Conservation (phyloP, 1,140 invertebrate genomes). For the Zaprionus lachaisei region DNA sequence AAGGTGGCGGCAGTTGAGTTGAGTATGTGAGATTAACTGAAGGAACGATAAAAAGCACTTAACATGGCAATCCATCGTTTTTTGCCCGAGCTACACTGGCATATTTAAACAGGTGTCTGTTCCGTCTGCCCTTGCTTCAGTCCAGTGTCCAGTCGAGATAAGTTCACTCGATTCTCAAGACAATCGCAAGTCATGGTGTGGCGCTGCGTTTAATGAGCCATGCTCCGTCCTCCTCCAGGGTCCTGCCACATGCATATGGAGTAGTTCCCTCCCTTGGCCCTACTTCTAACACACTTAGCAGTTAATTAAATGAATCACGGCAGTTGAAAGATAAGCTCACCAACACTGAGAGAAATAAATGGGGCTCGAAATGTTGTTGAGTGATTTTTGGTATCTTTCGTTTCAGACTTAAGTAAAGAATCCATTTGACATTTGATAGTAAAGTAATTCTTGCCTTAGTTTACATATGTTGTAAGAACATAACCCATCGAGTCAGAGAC, state of each 20-base stretch:
- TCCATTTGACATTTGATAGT: too few species aligned
- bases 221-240: neutral
- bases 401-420: too few species aligned
- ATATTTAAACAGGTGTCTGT: slow-evolving; percentile 61
- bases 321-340: slow-evolving; percentile 34
- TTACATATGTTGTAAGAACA: too few species aligned
- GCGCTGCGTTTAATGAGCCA: slow-evolving; percentile 68
- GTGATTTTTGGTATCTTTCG: neutral
- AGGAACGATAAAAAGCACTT: slow-evolving; percentile 79
- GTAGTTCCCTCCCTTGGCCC: neutral
- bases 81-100: slow-evolving; percentile 45
- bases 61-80: slow-evolving; percentile 80
- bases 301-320: slow-evolving; percentile 75
- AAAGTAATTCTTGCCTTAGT: too few species aligned
- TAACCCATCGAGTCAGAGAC: too few species aligned
- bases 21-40: slow-evolving; percentile 76
- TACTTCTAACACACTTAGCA: slow-evolving; percentile 38
- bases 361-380: neutral
- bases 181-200: slow-evolving; percentile 36
- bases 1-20: slow-evolving; percentile 10
- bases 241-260: slow-evolving; percentile 55
- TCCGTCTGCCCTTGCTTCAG: neutral
- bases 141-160: neutral
- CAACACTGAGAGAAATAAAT: slow-evolving; percentile 68
- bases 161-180: slow-evolving; percentile 13